Conservation (phyloP, 2,888 invertebrate genomes). For the Bombyx huttoni region DNA sequence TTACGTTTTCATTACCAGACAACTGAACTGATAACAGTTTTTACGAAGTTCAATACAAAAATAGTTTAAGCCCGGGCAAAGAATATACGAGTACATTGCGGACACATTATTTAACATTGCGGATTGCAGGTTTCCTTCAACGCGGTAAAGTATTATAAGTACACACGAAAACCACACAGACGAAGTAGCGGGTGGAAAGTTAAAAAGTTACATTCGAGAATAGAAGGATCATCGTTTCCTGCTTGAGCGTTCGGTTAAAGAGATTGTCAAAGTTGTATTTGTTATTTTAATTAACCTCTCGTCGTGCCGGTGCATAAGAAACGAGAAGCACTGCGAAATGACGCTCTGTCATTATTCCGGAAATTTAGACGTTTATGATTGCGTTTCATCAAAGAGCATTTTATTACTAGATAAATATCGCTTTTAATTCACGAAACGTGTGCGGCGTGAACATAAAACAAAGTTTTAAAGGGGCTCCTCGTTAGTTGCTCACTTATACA, state of each 20-base stretch:
- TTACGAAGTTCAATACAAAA: background rate
- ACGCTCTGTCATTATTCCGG: slow-evolving; percentile 52
- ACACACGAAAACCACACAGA: background rate
- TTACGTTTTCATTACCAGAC: background rate
- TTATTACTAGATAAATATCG: slow-evolving; percentile 49
- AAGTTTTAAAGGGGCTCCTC: slow-evolving; percentile 56
- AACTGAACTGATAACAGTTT: background rate
- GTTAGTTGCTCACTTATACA: slow-evolving; percentile 55
- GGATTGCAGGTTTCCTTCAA: too few species aligned
- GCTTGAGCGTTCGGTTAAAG: slow-evolving; percentile 20
- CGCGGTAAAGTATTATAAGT: too few species aligned
- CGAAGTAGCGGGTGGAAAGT: background rate
- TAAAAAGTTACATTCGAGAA: too few species aligned
- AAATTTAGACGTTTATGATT: slow-evolving; percentile 63
- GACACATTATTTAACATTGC: background rate
- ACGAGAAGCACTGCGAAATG: slow-evolving; percentile 39
- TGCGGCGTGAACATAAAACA: slow-evolving; percentile 45
- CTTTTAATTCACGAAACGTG: slow-evolving; percentile 60
- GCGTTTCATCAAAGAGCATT: slow-evolving; percentile 60
- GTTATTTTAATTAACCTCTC: slow-evolving; percentile 66
- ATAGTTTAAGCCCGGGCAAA: background rate
- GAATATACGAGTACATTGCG: background rate
- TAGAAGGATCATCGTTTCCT: slow-evolving; percentile 5
- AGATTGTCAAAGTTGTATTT: slow-evolving; percentile 47
- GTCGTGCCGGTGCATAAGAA: slow-evolving; percentile 51